Base-by-base conservation (phyloP, 2,888 invertebrate genomes). In the Perithous albicinctus region DNA sequence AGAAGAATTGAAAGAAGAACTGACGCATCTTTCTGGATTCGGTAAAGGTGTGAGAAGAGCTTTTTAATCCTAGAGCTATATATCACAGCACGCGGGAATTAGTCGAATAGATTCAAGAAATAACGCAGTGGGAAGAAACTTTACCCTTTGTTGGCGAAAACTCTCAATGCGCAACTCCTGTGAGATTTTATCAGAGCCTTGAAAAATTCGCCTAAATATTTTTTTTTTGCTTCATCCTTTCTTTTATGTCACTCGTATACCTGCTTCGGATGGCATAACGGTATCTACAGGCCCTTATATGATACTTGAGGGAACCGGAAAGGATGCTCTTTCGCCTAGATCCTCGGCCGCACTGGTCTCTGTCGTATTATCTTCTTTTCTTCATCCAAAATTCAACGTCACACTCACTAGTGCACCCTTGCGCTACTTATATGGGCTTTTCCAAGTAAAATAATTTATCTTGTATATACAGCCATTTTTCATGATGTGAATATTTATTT, bases 41-140 rank as follows among this genome's bases (percentile, higher is more conserved):
- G 23, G 23, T 15, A 41, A 63, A 29, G n/a, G 26, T 63, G 63
- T 23, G 41, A 63, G 23, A 38, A 41, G 26, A 38, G 41, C 7
- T 61, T 63, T 20, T 20, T 41, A 61, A 38, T 54, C 38, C 35
- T 38, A 61, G 61, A n/a, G 61, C 12, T 41, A 41, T 20, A 43
- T 35, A n/a, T 41, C 41, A 41, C 41, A 41, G n/a, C 41, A 41
- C 41, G 43, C 15, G 1, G 4, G 1, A 61, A 23, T 35, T 70
- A 41, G 48, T 78, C 72, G 43, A 72, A 66, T 66, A 48, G 38
- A 59, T 72, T 66, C 35, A 8, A 32, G 26, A 66, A 72, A 56
- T 72, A 72, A 78, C 56, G 64, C 38, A 48, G 2, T 15, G 29
- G 35, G 35, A 38, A 48, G 48, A 61, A 38, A 59, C 43, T 18